Evolutionary conservation across 2,888 invertebrate genomes (phyloP).

Genomic region (Brenthis hecate): DNA sequence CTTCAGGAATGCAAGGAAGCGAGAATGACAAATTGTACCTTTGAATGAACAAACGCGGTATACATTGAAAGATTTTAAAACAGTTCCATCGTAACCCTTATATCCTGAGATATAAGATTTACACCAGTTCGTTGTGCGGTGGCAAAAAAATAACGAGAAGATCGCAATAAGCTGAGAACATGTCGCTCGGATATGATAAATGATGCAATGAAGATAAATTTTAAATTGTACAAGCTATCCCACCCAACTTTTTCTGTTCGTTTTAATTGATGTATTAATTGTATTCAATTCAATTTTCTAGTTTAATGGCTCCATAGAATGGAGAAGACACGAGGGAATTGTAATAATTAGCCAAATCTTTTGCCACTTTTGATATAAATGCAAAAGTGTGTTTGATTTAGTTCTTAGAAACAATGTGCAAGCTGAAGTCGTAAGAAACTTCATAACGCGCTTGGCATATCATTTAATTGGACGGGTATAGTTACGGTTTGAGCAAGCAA

Average conservation of each 20-base stretch:
- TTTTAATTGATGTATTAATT: neutral
- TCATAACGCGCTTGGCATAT: no score
- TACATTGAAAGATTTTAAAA: conserved; percentile 24
- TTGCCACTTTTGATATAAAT: no score
- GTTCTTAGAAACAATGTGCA: no score
- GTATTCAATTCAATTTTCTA: neutral
- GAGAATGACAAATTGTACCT: conserved; percentile 42
- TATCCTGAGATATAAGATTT: conserved; percentile 15
- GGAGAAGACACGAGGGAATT: no score
- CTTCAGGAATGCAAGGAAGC: conserved; percentile 43
- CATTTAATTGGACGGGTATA: no score
- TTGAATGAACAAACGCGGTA: conserved; percentile 29
- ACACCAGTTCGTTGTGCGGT: conserved; percentile 20
- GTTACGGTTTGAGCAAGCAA: no score
- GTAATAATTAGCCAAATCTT: no score
- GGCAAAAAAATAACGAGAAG: conserved; percentile 33
- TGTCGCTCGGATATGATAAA: conserved; percentile 38
- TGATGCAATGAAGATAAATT: conserved; percentile 35
- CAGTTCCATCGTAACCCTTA: conserved; percentile 20
- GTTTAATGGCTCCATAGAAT: neutral
- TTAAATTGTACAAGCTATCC: conserved; percentile 26
- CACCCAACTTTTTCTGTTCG: conserved; percentile 11
- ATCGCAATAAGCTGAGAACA: conserved; percentile 34
- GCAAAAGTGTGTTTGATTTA: no score
- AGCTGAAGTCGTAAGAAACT: no score